phyloP scores from a whole-genome alignment of 2,113 vertebrate species.

The Nannobrachium achirus region DNA sequence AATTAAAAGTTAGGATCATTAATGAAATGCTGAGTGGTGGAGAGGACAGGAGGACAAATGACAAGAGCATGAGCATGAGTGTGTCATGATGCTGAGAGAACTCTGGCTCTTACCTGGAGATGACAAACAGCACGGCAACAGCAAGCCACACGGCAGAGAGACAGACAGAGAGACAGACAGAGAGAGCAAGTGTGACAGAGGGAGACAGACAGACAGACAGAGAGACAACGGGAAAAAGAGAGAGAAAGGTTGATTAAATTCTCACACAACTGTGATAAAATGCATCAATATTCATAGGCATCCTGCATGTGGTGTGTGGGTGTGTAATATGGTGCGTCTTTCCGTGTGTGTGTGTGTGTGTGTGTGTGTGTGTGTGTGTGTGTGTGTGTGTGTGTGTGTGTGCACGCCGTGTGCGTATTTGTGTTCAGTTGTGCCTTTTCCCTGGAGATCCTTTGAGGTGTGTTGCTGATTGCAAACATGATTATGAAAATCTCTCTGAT shows the following conservation, averaged over 20 bases:
- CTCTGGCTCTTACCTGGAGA: slow-evolving; percentile 56
- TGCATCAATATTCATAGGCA: slow-evolving; percentile 44
- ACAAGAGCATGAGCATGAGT: background rate
- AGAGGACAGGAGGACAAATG: background rate
- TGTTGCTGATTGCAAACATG: slow-evolving; percentile 33
- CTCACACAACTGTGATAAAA: slow-evolving; percentile 37
- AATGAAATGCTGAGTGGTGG: background rate
- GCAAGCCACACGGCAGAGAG: slow-evolving; percentile 34
- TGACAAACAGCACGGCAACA: slow-evolving; percentile 18
- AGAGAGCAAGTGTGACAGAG: background rate
- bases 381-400: background rate
- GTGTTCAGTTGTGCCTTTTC: background rate
- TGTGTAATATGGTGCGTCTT: background rate
- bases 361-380: slow-evolving; percentile 7
- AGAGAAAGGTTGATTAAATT: slow-evolving; percentile 35
- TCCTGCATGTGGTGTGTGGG: background rate
- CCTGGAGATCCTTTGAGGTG: slow-evolving; percentile 17
- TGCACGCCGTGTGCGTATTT: background rate
- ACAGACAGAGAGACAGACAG: slow-evolving; percentile 8
- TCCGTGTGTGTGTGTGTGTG: slow-evolving; percentile 1
- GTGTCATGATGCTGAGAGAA: background rate
- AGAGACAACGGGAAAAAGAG: slow-evolving; percentile 6
- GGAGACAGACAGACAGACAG: too few relatives aligned
- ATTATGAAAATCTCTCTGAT: slow-evolving; percentile 36
- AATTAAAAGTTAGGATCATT: slow-evolving; percentile 18